Percentiles rank a stretch among this genome's conserved stretches.
phyloP scores from a whole-genome alignment of 2,797 vertebrate species.

The Poeciliopsis infans region DNA sequence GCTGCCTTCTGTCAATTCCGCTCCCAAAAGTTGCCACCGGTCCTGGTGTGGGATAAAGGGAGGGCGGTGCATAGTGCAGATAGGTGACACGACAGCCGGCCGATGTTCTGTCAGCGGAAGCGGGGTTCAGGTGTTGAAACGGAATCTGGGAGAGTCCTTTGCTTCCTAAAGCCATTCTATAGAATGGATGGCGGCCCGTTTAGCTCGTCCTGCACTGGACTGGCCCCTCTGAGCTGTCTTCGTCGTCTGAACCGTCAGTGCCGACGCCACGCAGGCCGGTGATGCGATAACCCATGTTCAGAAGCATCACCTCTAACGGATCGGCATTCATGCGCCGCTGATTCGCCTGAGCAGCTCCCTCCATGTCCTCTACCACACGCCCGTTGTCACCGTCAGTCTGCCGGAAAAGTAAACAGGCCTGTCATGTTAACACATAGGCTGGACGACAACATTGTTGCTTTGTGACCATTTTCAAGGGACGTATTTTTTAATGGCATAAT shows the following conservation, averaged over 20 bases:
- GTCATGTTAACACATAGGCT: too few relatives aligned
- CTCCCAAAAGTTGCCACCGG: conserved; percentile 55
- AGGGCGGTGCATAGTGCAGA: conserved; percentile 75
- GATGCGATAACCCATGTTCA: conserved; percentile 99
- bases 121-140: conserved; percentile 48
- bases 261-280: conserved; percentile 92
- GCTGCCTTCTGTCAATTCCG: conserved; percentile 51
- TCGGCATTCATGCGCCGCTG: conserved; percentile 98
- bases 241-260: conserved; percentile 91
- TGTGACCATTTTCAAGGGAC: too few relatives aligned
- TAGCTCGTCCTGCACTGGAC: conserved; percentile 99
- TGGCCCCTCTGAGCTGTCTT: conserved; percentile 95
- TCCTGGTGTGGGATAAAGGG: conserved; percentile 54
- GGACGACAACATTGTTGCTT: too few relatives aligned
- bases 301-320: conserved; percentile 96
- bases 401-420: background rate
- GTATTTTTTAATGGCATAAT: too few relatives aligned
- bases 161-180: conserved; percentile 58
- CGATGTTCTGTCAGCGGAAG: conserved; percentile 64
- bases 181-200: conserved; percentile 52
- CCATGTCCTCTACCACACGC: conserved; percentile 97
- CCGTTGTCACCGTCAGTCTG: conserved; percentile 92
- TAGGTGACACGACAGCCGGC: conserved; percentile 72
- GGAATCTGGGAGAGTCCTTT: conserved; percentile 52
- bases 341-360: conserved; percentile 95